These are phyloP conservation scores for Drosophila acutilabella DNA, from an alignment of 2,888 invertebrate genomes.

Conservation along the genomic window DNA sequence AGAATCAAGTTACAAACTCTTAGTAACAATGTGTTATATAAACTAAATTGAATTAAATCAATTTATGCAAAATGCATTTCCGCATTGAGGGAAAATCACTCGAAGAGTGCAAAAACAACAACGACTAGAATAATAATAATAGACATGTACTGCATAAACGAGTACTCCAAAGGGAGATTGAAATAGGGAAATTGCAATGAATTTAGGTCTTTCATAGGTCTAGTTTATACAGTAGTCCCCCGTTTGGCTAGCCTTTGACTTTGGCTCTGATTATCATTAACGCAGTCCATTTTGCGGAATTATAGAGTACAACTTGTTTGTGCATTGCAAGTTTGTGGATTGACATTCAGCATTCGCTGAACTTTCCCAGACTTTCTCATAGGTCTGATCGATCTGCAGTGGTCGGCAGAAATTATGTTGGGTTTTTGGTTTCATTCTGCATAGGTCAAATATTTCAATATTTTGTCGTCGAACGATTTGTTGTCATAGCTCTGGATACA, in stretches of 20 bases:
- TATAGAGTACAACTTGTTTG: neutral
- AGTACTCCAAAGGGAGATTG: slow-evolving; percentile 2
- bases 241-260: slow-evolving; percentile 23
- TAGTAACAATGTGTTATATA: neutral
- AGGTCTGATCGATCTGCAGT: slow-evolving; percentile 39
- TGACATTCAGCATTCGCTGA: slow-evolving; percentile 22
- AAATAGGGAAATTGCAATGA: slow-evolving; percentile 7
- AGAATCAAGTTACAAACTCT: neutral
- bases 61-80: slow-evolving; percentile 44
- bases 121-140: neutral
- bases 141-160: neutral
- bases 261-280: slow-evolving; percentile 38
- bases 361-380: slow-evolving; percentile 55
- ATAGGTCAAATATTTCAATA: slow-evolving; percentile 67
- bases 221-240: slow-evolving; percentile 15
- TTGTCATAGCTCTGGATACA: slow-evolving; percentile 49
- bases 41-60: slow-evolving; percentile 24
- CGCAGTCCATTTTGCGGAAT: neutral
- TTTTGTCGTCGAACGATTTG: slow-evolving; percentile 40
- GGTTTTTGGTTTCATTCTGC: slow-evolving; percentile 49
- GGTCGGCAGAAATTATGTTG: slow-evolving; percentile 46
- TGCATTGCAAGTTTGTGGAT: slow-evolving; percentile 11
- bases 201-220: slow-evolving; percentile 16
- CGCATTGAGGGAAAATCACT: slow-evolving; percentile 21
- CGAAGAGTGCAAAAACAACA: slow-evolving; percentile 23